These are phyloP conservation scores for Odocoileus hemionus DNA, from an alignment of 2,113 vertebrate species.

Conservation along the genomic window DNA sequence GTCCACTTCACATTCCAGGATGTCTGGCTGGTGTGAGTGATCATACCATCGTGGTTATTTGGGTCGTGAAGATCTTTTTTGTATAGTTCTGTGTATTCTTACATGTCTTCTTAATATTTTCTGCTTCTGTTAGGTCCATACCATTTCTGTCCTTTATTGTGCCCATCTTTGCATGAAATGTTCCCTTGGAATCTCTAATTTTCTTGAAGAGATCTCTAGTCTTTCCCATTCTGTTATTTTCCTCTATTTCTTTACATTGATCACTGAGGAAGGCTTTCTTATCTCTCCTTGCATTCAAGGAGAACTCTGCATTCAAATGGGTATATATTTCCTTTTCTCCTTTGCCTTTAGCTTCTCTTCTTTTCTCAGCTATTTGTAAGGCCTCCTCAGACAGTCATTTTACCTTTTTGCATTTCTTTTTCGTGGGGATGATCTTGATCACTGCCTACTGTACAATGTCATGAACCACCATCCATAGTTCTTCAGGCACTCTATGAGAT, in stretches of 20 bases:
- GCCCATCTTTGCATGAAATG: not conserved
- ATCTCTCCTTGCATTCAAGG: not conserved
- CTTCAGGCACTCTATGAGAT: not conserved
- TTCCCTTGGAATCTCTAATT: not conserved
- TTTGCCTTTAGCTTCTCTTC: not conserved
- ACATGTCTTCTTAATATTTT: not conserved
- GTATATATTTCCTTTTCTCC: not conserved
- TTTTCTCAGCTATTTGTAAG: not conserved
- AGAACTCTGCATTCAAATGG: not conserved
- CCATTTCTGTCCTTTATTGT: not conserved
- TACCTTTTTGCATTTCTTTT: not conserved
- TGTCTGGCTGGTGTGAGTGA: not conserved
- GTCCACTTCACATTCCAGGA: not conserved
- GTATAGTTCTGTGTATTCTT: not conserved
- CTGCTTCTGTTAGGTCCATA: not conserved
- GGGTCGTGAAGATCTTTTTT: not conserved
- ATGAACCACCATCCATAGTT: not conserved
- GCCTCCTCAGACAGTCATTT: not conserved
- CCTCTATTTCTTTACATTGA: not conserved
- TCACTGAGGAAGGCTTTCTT: not conserved
- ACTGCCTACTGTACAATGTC: not conserved
- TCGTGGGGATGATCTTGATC: not conserved
- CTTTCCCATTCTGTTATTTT: not conserved
- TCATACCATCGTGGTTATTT: not conserved
- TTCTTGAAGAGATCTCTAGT: not conserved